These are phyloP conservation scores for Drosophila teissieri DNA, from an alignment of 1,140 invertebrate genomes.

Conservation along the genomic window DNA sequence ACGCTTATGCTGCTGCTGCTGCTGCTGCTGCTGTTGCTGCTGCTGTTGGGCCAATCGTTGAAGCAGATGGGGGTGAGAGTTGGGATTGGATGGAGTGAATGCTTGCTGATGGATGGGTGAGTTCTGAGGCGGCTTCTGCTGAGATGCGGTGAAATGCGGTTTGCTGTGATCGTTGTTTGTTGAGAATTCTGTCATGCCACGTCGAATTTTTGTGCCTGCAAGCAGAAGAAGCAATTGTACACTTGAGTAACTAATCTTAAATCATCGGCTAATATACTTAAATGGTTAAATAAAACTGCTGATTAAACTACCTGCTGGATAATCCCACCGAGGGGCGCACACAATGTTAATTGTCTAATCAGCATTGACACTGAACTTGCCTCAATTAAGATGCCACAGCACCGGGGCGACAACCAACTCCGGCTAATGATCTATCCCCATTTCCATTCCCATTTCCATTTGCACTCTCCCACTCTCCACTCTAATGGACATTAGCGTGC, in stretches of 20 bases:
- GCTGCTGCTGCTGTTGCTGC: slow-evolving; percentile 26
- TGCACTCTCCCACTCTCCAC: slow-evolving; percentile 28
- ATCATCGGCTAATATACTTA: background rate
- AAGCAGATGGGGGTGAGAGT: slow-evolving; percentile 51
- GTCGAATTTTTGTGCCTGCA: slow-evolving; percentile 81
- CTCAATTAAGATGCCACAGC: slow-evolving; percentile 45
- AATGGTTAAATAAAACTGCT: background rate
- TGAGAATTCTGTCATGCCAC: slow-evolving; percentile 85
- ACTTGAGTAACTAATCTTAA: background rate
- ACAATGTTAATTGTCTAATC: slow-evolving; percentile 37
- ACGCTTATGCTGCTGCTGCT: slow-evolving; percentile 38
- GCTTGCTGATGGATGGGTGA: slow-evolving; percentile 62
- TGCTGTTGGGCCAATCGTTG: slow-evolving; percentile 59
- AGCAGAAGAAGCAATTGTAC: background rate
- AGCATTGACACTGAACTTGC: slow-evolving; percentile 60
- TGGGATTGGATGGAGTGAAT: slow-evolving; percentile 37
- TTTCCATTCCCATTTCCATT: slow-evolving; percentile 16
- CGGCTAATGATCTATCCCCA: slow-evolving; percentile 39
- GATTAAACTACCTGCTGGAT: slow-evolving; percentile 7
- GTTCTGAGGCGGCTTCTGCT: slow-evolving; percentile 71
- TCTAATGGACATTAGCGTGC: slow-evolving; percentile 64
- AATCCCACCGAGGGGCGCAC: slow-evolving; percentile 7
- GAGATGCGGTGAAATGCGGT: slow-evolving; percentile 73
- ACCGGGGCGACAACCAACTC: slow-evolving; percentile 26
- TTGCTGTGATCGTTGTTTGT: slow-evolving; percentile 79